Conservation (phyloP, 2,797 vertebrate genomes). For the Microctenopoma lineatum region DNA sequence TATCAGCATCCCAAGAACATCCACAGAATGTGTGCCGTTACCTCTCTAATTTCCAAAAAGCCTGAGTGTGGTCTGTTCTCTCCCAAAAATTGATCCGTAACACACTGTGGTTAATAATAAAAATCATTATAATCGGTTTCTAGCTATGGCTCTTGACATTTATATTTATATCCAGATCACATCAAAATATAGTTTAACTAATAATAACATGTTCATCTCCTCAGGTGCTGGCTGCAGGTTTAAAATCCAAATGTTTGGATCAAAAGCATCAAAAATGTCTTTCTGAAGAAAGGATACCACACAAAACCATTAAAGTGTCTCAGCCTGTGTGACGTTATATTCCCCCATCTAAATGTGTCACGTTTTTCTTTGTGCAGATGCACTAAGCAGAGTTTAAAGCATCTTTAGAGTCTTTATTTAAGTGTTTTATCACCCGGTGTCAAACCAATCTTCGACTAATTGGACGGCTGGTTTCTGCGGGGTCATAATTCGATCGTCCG, state of each 20-base stretch:
- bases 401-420: background rate
- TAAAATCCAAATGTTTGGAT: constrained; percentile 4
- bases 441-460: constrained; percentile 1
- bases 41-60: too few relatives aligned
- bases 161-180: background rate
- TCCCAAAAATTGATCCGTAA: background rate
- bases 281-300: background rate
- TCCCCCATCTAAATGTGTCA: constrained; percentile 9
- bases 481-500: background rate
- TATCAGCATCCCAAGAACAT: background rate
- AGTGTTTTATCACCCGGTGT: constrained; percentile 13
- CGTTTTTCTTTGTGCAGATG: constrained; percentile 1
- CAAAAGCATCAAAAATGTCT: background rate
- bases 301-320: constrained; percentile 3
- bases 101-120: background rate
- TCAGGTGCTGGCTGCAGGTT: constrained; percentile 2
- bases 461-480: constrained; percentile 1
- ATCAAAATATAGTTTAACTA: background rate
- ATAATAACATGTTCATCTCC: background rate
- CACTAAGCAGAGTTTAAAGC: background rate
- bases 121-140: constrained; percentile 1
- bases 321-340: constrained; percentile 4
- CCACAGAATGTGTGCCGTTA: too few relatives aligned
- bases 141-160: background rate
- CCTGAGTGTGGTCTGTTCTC: too few relatives aligned